Conservation (phyloP, 37 sponge, comb jelly and placozoan genomes). For the Agelas oroides region DNA sequence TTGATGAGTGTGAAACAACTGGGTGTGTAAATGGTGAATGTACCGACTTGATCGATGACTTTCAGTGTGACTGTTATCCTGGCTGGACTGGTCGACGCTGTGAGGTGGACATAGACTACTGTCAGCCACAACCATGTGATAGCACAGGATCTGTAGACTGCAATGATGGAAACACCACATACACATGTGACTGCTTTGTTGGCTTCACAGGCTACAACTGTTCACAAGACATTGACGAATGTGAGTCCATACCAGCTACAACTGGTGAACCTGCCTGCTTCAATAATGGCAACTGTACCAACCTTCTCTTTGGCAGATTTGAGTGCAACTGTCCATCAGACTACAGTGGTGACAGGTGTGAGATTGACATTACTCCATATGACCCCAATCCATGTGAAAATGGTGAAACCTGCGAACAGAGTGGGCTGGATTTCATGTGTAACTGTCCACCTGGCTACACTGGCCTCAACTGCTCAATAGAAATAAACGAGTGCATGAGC, state of each 20-base stretch:
- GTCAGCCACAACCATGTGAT: slow-evolving; percentile 48
- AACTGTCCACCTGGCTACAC: slow-evolving; percentile 24
- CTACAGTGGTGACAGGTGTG: neutral
- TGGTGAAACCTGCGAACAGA: slow-evolving; percentile 29
- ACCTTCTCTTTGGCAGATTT: neutral
- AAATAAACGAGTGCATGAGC: neutral
- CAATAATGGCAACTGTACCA: slow-evolving; percentile 14
- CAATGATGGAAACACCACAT: slow-evolving; percentile 35
- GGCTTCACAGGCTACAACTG: slow-evolving; percentile 49
- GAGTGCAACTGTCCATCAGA: neutral
- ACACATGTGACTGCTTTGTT: slow-evolving; percentile 51
- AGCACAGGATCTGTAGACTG: slow-evolving; percentile 5
- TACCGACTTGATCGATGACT: slow-evolving; percentile 21
- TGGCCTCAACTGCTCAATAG: slow-evolving; percentile 1
- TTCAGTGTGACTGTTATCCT: slow-evolving; percentile 57
- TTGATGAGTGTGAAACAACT: slow-evolving; percentile 61
- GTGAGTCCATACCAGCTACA: too few relatives aligned
- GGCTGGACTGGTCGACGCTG: slow-evolving; percentile 73
- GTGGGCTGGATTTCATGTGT: slow-evolving; percentile 2
- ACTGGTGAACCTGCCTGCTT: slow-evolving; percentile 2
- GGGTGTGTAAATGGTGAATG: slow-evolving; percentile 58
- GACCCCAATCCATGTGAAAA: slow-evolving; percentile 31
- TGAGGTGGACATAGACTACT: slow-evolving; percentile 70
- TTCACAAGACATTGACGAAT: slow-evolving; percentile 29
- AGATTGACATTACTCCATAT: neutral